phyloP scores from a whole-genome alignment of 2,888 invertebrate species.

The Mythimna pallens region DNA sequence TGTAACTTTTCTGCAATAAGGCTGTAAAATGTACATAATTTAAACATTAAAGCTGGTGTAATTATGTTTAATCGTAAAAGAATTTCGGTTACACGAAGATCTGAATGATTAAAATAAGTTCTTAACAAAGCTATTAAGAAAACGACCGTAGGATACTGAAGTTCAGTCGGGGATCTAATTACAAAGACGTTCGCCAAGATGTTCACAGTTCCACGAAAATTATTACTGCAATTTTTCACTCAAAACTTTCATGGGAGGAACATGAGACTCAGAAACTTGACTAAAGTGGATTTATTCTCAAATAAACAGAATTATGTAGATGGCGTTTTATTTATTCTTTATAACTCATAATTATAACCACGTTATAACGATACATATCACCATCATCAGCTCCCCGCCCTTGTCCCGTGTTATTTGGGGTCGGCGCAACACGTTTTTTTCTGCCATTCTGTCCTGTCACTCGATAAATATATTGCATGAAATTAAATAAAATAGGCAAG shows the following conservation, averaged over 20 bases:
- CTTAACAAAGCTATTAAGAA: conserved; percentile 79
- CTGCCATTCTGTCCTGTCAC: too few relatives aligned
- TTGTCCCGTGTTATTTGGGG: too few relatives aligned
- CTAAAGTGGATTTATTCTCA: conserved; percentile 75
- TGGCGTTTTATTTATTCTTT: neutral
- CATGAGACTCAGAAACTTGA: conserved; percentile 71
- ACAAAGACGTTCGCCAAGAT: conserved; percentile 79
- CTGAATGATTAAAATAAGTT: conserved; percentile 71
- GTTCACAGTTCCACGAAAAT: conserved; percentile 81
- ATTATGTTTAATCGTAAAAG: conserved; percentile 48
- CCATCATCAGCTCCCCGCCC: too few relatives aligned
- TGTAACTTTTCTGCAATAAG: conserved; percentile 25
- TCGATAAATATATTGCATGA: too few relatives aligned
- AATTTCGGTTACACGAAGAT: conserved; percentile 45
- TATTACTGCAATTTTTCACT: conserved; percentile 87
- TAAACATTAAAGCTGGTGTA: conserved; percentile 26
- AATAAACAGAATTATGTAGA: conserved; percentile 63
- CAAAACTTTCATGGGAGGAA: conserved; percentile 80
- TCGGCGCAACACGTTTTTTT: too few relatives aligned
- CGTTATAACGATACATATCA: too few relatives aligned
- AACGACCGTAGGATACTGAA: conserved; percentile 75
- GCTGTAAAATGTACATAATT: conserved; percentile 23
- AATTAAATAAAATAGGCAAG: too few relatives aligned
- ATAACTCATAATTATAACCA: too few relatives aligned
- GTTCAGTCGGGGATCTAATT: conserved; percentile 82